phyloP scores from a whole-genome alignment of 2,113 vertebrate species.

The Rissa tridactyla region DNA sequence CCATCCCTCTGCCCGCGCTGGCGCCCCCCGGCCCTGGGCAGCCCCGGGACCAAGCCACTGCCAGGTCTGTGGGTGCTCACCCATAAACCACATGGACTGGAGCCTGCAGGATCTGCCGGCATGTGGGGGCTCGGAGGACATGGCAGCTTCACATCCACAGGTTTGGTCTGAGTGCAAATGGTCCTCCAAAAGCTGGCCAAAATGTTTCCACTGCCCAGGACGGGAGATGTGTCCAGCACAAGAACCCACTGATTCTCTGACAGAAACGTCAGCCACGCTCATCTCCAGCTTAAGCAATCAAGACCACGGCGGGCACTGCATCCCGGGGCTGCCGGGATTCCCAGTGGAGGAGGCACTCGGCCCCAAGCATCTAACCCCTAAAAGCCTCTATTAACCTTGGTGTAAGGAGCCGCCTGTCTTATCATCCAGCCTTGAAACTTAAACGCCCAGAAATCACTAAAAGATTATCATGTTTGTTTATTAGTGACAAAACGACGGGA shows the following conservation, averaged over 20 bases:
- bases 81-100: not conserved
- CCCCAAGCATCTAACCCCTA: not conserved
- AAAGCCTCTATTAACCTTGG: not conserved
- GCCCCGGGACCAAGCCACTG: not conserved
- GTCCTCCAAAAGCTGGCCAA: not conserved
- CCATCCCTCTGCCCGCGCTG: not conserved
- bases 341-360: not conserved
- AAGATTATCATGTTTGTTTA: not conserved
- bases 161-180: not conserved
- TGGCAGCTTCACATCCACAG: not conserved
- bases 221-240: not conserved
- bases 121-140: accelerated
- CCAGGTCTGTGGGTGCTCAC: not conserved
- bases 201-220: not conserved
- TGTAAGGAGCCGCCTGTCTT: not conserved
- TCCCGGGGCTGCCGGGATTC: accelerated
- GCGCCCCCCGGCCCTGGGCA: not conserved
- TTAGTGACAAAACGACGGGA: not conserved
- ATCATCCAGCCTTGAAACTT: not conserved
- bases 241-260: not conserved
- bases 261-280: not conserved
- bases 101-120: not conserved
- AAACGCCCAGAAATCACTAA: not conserved
- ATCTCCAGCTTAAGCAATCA: not conserved
- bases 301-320: not conserved